Evolutionary conservation across 2,888 invertebrate genomes (phyloP).

Genomic region (Prosapia bicincta): DNA sequence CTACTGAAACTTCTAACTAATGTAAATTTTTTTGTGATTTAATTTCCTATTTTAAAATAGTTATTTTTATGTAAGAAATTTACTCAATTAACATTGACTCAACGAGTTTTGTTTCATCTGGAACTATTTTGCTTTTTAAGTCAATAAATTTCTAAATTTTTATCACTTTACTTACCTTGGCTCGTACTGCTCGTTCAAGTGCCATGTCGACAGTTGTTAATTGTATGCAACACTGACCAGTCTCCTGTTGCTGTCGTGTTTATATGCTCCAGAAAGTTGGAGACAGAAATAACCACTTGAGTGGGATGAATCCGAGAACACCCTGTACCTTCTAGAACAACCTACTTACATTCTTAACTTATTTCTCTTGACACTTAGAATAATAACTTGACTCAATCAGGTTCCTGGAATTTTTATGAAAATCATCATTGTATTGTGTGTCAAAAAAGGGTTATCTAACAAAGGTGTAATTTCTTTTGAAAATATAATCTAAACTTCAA

Average conservation of each 20-base stretch:
- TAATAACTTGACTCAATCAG: background rate
- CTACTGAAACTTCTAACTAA: too few species aligned
- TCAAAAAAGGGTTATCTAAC: too few species aligned
- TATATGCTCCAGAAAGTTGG: background rate
- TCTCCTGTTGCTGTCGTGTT: background rate
- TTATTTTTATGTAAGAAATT: too few species aligned
- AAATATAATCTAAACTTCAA: too few species aligned
- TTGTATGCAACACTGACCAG: background rate
- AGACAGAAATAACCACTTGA: background rate
- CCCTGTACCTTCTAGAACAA: background rate
- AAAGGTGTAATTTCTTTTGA: too few species aligned
- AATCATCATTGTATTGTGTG: background rate
- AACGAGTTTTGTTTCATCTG: too few species aligned
- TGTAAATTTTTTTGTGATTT: too few species aligned
- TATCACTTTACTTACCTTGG: conserved; percentile 63
- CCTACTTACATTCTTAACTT: background rate
- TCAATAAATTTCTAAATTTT: too few species aligned
- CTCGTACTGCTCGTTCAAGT: conserved; percentile 88
- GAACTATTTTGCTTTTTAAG: too few species aligned
- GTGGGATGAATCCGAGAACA: background rate
- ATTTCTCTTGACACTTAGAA: background rate
- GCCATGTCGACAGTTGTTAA: conserved; percentile 57
- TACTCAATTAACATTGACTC: too few species aligned
- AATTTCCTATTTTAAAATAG: too few species aligned
- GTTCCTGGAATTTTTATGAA: background rate